These are phyloP conservation scores for Gallinago jamesoni DNA, from an alignment of 2,113 vertebrate genomes.

Conservation along the genomic window DNA sequence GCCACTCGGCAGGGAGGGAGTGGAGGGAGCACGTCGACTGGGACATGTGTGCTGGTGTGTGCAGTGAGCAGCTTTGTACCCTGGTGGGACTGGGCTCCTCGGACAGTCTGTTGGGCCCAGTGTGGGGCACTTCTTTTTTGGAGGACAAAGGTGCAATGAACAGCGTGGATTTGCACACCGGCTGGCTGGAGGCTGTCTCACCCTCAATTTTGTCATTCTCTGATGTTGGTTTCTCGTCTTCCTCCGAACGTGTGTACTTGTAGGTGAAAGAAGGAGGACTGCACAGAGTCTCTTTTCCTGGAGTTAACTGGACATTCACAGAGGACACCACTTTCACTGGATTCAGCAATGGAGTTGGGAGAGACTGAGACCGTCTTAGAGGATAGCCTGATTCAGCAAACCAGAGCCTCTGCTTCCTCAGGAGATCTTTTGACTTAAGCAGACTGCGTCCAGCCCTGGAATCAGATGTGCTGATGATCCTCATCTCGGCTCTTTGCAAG, in stretches of 20 bases:
- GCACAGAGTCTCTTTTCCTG: constrained; percentile 80
- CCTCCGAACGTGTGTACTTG: constrained; percentile 74
- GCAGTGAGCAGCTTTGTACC: constrained; percentile 58
- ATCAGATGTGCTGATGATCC: constrained; percentile 39
- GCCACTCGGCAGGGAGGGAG: constrained; percentile 79
- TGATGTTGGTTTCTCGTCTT: not conserved
- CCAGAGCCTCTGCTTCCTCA: constrained; percentile 70
- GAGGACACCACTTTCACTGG: constrained; percentile 89
- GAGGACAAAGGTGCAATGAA: constrained; percentile 71
- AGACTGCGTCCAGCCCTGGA: constrained; percentile 63
- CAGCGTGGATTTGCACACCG: constrained; percentile 75
- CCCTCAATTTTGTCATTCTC: not conserved
- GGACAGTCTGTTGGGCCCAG: not conserved
- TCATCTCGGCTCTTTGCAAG: constrained; percentile 81
- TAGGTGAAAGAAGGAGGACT: constrained; percentile 86
- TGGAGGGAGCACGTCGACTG: constrained; percentile 83
- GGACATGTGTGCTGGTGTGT: constrained; percentile 65
- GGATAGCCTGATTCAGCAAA: constrained; percentile 72
- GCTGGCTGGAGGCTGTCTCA: constrained; percentile 18
- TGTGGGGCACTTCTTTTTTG: constrained; percentile 34
- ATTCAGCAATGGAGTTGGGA: constrained; percentile 83
- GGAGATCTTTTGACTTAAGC: constrained; percentile 73
- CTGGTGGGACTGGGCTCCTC: constrained; percentile 55
- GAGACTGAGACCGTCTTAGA: constrained; percentile 88
- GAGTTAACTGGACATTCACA: constrained; percentile 86